phyloP scores from a whole-genome alignment of 2,113 vertebrate species.

The Galemys pyrenaicus region DNA sequence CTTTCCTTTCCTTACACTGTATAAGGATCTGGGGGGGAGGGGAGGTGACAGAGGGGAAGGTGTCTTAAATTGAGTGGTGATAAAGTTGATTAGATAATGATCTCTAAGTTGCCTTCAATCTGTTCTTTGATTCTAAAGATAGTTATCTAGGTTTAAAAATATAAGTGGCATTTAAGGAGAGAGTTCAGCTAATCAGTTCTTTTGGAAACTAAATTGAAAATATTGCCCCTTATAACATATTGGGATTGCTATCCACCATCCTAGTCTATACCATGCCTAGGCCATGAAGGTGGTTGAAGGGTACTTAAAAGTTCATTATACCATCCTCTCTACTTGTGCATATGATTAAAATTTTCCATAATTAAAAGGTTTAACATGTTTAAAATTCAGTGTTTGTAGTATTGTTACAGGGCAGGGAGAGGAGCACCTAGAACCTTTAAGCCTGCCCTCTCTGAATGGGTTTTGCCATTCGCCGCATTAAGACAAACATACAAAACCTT shows the following conservation, averaged over 20 bases:
- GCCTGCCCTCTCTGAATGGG: too few species aligned
- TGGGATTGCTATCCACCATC: not conserved
- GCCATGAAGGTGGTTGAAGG: not conserved
- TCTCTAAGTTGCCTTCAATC: not conserved
- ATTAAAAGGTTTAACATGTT: not conserved
- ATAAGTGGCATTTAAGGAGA: not conserved
- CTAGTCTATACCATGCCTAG: not conserved
- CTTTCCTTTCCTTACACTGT: not conserved
- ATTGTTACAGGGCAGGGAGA: too few species aligned
- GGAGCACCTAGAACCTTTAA: too few species aligned
- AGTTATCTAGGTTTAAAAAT: not conserved
- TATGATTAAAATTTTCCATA: constrained; percentile 2
- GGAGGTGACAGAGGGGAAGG: too few species aligned
- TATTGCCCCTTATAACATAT: not conserved
- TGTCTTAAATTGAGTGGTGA: not conserved
- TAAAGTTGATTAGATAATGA: not conserved
- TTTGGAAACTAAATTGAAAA: constrained; percentile 20
- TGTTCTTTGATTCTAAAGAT: constrained; percentile 26
- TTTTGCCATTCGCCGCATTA: too few species aligned
- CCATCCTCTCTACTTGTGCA: not conserved
- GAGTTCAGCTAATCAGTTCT: not conserved
- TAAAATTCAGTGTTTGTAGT: constrained; percentile 1
- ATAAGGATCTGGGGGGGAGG: not conserved
- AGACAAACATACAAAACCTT: too few species aligned
- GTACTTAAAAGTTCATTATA: not conserved